These are phyloP conservation scores for Rhimphoctona megacephalus DNA, from an alignment of 2,888 invertebrate genomes.

Conservation along the genomic window DNA sequence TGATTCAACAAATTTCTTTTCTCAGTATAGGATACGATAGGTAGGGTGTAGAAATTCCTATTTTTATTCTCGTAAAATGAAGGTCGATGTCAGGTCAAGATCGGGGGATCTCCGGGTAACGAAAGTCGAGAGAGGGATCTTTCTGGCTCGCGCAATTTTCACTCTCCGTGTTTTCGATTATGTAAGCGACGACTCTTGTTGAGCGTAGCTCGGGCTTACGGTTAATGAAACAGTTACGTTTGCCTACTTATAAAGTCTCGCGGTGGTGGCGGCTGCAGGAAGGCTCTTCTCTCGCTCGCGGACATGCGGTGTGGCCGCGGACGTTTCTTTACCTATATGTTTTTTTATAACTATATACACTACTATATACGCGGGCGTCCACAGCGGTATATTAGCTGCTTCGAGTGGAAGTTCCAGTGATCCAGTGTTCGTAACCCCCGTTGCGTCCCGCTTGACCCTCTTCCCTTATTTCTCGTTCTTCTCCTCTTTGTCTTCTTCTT, in stretches of 20 bases:
- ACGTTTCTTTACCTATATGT: conserved; percentile 16
- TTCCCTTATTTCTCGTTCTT: conserved; percentile 46
- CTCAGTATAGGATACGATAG: background rate
- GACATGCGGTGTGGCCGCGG: conserved; percentile 42
- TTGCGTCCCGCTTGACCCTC: conserved; percentile 66
- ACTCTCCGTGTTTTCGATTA: conserved; percentile 84
- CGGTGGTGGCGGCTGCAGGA: conserved; percentile 47
- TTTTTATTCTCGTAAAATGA: conserved; percentile 39
- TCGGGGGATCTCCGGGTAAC: conserved; percentile 75
- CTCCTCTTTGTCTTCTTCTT: conserved; percentile 23
- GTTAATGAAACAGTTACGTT: conserved; percentile 83
- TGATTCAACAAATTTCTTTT: too few relatives aligned
- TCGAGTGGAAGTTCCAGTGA: conserved; percentile 68
- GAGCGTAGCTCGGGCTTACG: conserved; percentile 78
- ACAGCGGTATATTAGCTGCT: conserved; percentile 64
- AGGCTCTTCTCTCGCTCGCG: conserved; percentile 43
- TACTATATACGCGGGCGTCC: conserved; percentile 54
- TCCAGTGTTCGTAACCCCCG: conserved; percentile 64
- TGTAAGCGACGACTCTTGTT: conserved; percentile 76
- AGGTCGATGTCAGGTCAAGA: conserved; percentile 61
- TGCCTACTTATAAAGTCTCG: conserved; percentile 79
- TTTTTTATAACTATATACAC: conserved; percentile 14
- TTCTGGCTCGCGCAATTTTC: conserved; percentile 79
- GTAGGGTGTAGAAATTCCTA: background rate
- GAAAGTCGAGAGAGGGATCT: conserved; percentile 83